Conservation (phyloP, 2,113 vertebrate species). For the Peromyscus leucopus region DNA sequence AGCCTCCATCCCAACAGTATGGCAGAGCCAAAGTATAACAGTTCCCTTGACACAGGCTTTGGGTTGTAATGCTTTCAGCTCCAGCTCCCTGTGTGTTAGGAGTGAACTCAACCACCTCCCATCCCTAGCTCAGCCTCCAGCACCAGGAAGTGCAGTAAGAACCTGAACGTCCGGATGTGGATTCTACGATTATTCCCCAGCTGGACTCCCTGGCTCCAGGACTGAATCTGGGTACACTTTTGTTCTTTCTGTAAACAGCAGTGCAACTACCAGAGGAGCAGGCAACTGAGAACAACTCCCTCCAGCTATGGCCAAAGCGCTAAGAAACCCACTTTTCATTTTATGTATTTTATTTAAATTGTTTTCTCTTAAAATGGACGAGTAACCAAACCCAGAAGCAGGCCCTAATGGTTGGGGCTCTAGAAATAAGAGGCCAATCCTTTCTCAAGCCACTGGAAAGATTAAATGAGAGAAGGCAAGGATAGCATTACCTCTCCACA, state of each 20-base stretch:
- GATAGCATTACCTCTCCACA: too few species aligned
- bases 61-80: background rate
- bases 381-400: background rate
- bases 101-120: background rate
- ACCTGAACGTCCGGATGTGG: background rate
- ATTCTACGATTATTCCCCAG: background rate
- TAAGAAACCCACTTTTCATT: background rate
- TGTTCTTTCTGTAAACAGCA: background rate
- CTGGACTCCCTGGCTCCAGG: background rate
- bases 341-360: background rate
- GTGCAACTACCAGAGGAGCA: background rate
- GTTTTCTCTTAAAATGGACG: background rate
- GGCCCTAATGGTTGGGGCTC: background rate
- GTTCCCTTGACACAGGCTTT: background rate
- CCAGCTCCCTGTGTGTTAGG: background rate
- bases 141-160: background rate
- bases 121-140: too few species aligned
- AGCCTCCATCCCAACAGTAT: background rate
- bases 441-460: constrained; percentile 26
- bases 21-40: background rate
- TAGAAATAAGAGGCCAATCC: background rate
- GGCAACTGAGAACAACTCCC: background rate
- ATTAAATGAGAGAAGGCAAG: background rate
- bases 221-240: background rate
- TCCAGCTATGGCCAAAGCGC: background rate